Evolutionary conservation across 2,113 vertebrate species (phyloP), one percentile per base, ranked within the genome.

Genomic region (Glaucidium brasilianum): DNA sequence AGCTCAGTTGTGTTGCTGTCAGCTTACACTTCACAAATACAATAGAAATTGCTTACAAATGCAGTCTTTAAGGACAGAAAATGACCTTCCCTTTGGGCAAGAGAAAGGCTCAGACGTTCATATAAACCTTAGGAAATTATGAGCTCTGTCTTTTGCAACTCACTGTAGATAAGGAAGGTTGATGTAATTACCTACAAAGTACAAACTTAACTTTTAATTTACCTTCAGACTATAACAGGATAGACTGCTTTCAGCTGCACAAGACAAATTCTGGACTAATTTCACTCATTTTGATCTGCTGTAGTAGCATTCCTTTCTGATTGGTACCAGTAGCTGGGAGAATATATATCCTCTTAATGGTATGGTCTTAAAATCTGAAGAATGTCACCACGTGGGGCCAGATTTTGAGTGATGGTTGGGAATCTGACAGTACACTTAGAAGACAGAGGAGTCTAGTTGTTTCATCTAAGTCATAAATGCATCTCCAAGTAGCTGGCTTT

Each of bases 1-100:
- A 39, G 87, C 93, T 90, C 92, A 9, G 58, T 84, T 68, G 22
- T 88, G 79, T 94, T 72, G 87, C 96, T 80, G 92, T 96, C 91
- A 73, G 53, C 80, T 94, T 96, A 90, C 59, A 30, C 93, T 64
- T 88, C 78, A 91, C 94, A 93, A 96, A 95, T 89, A 91, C 56
- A 27, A 73, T 53, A 77, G 90, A 91, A 96, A 90, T 90, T 69
- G 95, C 97, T 97, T 88, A 82, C 80, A 77, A 95, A 76, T 85
- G 93, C 90, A 84, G n/a, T 92, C 95, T 94, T 90, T 59, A 85
- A 88, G 92, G 82, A 81, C 67, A 74, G 67, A 74, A 92, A 94
- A 91, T 77, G 69, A 66, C 88, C 88, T 95, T 94, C 88, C 88
- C 94, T 88, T n/a, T 5, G 66, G 96, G 94, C 66, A 72, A 56